Conservation (phyloP, 1,140 invertebrate genomes). For the Listronotus bonariensis region DNA sequence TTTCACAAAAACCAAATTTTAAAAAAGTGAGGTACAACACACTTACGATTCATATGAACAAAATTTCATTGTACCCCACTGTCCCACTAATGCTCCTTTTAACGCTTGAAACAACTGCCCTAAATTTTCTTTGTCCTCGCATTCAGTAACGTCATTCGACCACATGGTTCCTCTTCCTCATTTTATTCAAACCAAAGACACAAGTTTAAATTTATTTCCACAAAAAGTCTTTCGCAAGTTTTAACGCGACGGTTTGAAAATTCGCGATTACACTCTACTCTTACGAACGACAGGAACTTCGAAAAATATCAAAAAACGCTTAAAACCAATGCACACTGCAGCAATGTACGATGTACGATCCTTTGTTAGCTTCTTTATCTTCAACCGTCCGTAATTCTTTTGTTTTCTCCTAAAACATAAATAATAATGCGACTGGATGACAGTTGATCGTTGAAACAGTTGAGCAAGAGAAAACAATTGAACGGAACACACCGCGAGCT, state of each 20-base stretch:
- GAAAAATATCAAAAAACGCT: neutral
- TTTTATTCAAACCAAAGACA: conserved; percentile 17
- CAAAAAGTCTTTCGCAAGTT: neutral
- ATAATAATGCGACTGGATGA: neutral
- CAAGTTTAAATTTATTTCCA: neutral
- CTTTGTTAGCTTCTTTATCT: conserved; percentile 1
- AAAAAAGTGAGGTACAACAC: neutral
- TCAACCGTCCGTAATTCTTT: neutral
- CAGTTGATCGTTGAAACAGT: conserved; percentile 14
- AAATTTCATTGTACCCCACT: conserved; percentile 39
- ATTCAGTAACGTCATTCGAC: conserved; percentile 29
- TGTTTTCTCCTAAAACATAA: conserved; percentile 13
- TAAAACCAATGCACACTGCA: neutral
- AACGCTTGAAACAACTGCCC: conserved; percentile 36
- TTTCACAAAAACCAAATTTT: conserved; percentile 22
- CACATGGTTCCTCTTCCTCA: conserved; percentile 32
- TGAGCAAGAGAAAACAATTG: conserved; percentile 9
- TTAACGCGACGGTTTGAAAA: neutral
- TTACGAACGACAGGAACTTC: neutral
- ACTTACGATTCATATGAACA: conserved; percentile 38
- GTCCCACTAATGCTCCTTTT: conserved; percentile 28
- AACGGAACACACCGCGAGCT: conserved; percentile 7
- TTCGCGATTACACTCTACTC: neutral
- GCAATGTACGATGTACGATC: conserved; percentile 1
- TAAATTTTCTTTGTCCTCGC: conserved; percentile 35